A percentile compares a stretch with the other conserved stretches of the same genome.
Conservation (phyloP, 2,113 vertebrate genomes). For the Vulpes lagopus region DNA sequence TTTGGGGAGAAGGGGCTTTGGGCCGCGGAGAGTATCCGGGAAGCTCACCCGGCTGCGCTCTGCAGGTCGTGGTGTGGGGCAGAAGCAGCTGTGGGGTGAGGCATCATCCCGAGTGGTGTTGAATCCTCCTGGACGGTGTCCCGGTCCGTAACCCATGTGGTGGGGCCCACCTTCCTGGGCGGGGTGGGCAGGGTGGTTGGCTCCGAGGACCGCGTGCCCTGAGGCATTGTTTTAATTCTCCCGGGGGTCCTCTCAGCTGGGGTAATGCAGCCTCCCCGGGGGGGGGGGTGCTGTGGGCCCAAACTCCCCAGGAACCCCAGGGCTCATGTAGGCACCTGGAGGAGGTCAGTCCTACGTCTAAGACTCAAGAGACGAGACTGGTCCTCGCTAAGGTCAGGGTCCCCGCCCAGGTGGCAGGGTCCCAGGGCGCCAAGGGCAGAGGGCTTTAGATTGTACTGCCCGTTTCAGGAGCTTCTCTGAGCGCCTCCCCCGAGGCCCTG, state of each 20-base stretch:
- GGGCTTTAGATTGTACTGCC: neutral
- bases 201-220: neutral
- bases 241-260: neutral
- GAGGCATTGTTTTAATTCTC: neutral
- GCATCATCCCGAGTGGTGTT: neutral
- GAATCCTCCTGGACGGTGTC: neutral
- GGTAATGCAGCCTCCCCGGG: neutral
- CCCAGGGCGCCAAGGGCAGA: neutral
- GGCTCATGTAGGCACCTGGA: neutral
- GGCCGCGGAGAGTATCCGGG: neutral
- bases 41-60: neutral
- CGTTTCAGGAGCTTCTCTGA: neutral
- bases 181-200: neutral
- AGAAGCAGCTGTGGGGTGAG: too few relatives aligned
- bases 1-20: neutral
- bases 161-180: neutral
- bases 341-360: neutral
- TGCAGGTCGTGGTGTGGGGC: accelerated
- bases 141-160: neutral
- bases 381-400: neutral
- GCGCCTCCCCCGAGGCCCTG: neutral
- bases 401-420: neutral
- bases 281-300: neutral
- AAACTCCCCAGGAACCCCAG: neutral
- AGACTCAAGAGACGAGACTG: neutral